Conservation (phyloP, 2,797 vertebrate species). For the Sebastes oblongus region DNA sequence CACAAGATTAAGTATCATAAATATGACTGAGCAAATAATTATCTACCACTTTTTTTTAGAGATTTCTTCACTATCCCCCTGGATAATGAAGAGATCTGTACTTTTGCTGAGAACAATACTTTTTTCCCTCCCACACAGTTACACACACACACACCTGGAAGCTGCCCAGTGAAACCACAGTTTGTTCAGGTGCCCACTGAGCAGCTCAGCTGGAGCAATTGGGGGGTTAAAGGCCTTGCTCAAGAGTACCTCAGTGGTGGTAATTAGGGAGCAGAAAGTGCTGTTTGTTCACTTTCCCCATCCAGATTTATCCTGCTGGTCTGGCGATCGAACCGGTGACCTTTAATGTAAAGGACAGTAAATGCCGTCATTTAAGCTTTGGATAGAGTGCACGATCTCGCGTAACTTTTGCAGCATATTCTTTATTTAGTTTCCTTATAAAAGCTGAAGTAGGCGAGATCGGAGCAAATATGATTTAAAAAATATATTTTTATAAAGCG, state of each 20-base stretch:
- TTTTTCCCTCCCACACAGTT: background rate
- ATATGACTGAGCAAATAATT: background rate
- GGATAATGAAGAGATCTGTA: too few species aligned
- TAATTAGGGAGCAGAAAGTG: constrained; percentile 13
- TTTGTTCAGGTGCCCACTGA: background rate
- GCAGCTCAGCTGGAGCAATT: background rate
- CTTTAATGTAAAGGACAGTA: constrained; percentile 11
- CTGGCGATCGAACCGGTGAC: background rate
- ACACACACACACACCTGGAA: background rate
- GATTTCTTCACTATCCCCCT: background rate
- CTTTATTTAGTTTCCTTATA: background rate
- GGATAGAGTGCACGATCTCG: background rate
- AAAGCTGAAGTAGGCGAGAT: background rate
- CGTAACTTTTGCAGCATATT: background rate
- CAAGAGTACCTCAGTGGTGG: constrained; percentile 9
- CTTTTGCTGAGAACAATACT: background rate
- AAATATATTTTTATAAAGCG: too few species aligned
- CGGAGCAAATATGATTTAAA: too few species aligned
- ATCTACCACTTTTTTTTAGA: background rate
- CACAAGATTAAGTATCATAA: background rate
- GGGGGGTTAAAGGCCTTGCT: background rate
- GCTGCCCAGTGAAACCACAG: background rate
- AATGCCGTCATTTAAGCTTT: background rate
- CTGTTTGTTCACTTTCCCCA: constrained; percentile 4
- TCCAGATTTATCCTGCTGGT: background rate